Percentiles rank a stretch among this genome's conserved stretches.
Conservation (phyloP, 2,113 vertebrate species). For the Epinephelus cyanopodus region DNA sequence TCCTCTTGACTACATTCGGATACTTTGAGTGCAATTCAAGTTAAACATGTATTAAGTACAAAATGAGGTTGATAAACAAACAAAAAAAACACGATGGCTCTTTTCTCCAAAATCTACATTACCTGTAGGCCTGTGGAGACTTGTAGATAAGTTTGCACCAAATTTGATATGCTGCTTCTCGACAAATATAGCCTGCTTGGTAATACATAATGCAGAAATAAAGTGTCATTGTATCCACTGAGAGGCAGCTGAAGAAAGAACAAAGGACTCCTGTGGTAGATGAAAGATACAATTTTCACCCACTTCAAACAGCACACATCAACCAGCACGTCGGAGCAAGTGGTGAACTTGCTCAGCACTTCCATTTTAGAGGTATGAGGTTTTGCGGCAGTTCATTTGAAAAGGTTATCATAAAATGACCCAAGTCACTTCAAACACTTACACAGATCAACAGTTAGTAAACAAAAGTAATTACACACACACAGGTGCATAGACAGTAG, state of each 20-base stretch:
- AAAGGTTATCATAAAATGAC: neutral
- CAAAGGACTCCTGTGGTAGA: constrained; percentile 46
- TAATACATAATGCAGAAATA: constrained; percentile 36
- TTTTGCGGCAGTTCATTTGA: neutral
- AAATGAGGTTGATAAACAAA: neutral
- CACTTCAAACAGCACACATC: constrained; percentile 46
- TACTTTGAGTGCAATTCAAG: neutral
- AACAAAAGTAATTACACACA: neutral
- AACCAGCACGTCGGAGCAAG: constrained; percentile 8
- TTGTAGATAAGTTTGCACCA: constrained; percentile 8
- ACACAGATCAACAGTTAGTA: neutral
- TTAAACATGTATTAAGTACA: neutral
- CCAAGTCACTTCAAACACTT: neutral
- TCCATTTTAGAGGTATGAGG: neutral
- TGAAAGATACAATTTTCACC: constrained; percentile 57
- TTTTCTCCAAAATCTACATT: neutral
- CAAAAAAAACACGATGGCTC: neutral
- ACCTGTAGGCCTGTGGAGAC: constrained; percentile 6
- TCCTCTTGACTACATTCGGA: neutral
- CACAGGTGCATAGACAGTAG: too few species aligned
- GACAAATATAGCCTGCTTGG: constrained; percentile 17
- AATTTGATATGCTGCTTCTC: constrained; percentile 30
- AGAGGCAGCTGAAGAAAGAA: constrained; percentile 44
- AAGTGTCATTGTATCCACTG: constrained; percentile 44
- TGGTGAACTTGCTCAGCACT: neutral